These are phyloP conservation scores for Villa cingulata DNA, from an alignment of 2,888 invertebrate species.

Conservation along the genomic window DNA sequence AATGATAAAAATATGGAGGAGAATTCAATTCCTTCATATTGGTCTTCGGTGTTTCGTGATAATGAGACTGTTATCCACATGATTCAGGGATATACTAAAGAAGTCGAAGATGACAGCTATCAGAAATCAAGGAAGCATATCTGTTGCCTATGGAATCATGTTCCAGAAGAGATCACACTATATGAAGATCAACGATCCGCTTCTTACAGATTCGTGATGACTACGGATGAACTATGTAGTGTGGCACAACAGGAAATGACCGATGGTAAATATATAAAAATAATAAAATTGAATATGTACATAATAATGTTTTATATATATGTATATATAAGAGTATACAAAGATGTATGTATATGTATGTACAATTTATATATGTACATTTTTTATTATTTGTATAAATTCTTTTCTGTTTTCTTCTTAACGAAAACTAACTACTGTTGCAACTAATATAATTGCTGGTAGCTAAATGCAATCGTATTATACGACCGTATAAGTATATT, in stretches of 20 bases:
- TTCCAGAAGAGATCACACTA: slow-evolving; percentile 21
- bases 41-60: slow-evolving; percentile 1
- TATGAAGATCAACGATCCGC: slow-evolving; percentile 18
- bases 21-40: not conserved
- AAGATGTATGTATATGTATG: too few relatives aligned
- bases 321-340: too few relatives aligned
- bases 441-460: too few relatives aligned
- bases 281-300: too few relatives aligned
- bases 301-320: too few relatives aligned
- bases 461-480: too few relatives aligned
- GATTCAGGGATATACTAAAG: slow-evolving; percentile 22
- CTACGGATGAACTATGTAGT: slow-evolving; percentile 39
- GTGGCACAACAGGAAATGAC: slow-evolving; percentile 35
- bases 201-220: slow-evolving; percentile 40
- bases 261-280: slow-evolving; percentile 19
- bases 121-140: slow-evolving; percentile 23
- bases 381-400: too few relatives aligned
- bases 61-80: slow-evolving; percentile 7
- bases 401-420: too few relatives aligned
- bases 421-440: too few relatives aligned
- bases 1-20: not conserved
- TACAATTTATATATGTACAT: not conserved
- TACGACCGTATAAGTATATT: too few relatives aligned
- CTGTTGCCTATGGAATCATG: slow-evolving; percentile 20
- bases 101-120: slow-evolving; percentile 23